phyloP scores from a whole-genome alignment of 2,888 invertebrate genomes.

The Agrotis ipsilon region DNA sequence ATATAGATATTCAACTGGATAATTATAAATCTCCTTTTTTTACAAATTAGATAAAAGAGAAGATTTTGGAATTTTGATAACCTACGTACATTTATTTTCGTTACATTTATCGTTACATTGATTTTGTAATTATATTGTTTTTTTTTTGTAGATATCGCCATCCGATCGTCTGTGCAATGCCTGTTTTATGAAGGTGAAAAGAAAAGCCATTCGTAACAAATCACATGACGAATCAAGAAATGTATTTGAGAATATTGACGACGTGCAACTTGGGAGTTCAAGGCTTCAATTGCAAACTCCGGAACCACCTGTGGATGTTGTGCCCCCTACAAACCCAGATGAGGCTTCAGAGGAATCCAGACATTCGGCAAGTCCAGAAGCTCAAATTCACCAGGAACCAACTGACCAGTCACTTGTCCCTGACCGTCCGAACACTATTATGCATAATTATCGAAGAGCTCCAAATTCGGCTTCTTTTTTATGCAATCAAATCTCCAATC shows the following conservation, averaged over 20 bases:
- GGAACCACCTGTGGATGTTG: neutral
- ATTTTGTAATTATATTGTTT: neutral
- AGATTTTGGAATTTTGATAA: neutral
- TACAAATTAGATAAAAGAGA: no score
- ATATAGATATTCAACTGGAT: no score
- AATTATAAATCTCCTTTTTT: no score
- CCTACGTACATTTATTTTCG: no score
- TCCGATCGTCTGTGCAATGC: slow-evolving; percentile 4
- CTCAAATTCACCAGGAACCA: neutral
- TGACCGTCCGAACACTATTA: neutral
- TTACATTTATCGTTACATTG: no score
- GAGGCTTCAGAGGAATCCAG: slow-evolving; percentile 4
- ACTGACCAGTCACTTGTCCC: slow-evolving; percentile 3
- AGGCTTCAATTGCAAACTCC: slow-evolving; percentile 7
- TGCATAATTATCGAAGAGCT: slow-evolving; percentile 12
- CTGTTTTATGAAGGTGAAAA: slow-evolving; percentile 11
- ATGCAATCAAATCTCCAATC: slow-evolving; percentile 1
- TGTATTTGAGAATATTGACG: neutral
- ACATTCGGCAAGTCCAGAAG: slow-evolving; percentile 9
- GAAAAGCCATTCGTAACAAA: neutral
- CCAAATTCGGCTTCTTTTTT: slow-evolving; percentile 11
- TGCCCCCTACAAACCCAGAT: neutral
- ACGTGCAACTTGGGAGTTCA: slow-evolving; percentile 7
- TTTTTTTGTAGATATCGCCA: slow-evolving; percentile 1
- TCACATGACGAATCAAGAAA: neutral